A percentile compares a stretch with the other conserved stretches of the same genome.
Conservation (phyloP, 2,797 vertebrate species). For the Scyliorhinus canicula region DNA sequence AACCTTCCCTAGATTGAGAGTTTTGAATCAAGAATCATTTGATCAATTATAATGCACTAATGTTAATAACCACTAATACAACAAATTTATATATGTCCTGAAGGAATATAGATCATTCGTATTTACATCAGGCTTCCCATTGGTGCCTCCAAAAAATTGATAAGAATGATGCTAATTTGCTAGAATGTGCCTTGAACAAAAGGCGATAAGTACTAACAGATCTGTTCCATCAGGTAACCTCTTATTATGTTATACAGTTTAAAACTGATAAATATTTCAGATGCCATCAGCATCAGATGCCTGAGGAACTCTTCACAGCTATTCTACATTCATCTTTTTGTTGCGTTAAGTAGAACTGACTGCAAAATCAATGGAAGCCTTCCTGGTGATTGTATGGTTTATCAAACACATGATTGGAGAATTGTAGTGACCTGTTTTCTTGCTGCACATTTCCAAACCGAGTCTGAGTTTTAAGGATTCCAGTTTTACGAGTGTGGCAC, state of each 20-base stretch:
- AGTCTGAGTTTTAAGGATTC: neutral
- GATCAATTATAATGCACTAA: neutral
- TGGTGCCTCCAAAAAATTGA: neutral
- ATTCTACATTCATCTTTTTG: slow-evolving; percentile 15
- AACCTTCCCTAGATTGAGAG: neutral
- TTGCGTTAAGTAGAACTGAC: slow-evolving; percentile 36
- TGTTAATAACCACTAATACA: neutral
- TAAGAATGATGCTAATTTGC: neutral
- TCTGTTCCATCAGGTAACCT: neutral
- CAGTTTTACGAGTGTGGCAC: too few relatives aligned
- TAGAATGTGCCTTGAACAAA: neutral
- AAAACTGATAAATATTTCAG: slow-evolving; percentile 33
- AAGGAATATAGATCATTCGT: neutral
- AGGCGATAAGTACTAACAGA: slow-evolving; percentile 2
- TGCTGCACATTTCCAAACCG: slow-evolving; percentile 19
- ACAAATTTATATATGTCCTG: neutral
- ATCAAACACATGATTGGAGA: slow-evolving; percentile 42
- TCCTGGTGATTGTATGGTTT: slow-evolving; percentile 42
- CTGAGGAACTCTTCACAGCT: slow-evolving; percentile 34
- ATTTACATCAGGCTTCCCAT: too few relatives aligned
- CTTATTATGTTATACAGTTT: slow-evolving; percentile 28
- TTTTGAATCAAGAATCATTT: neutral
- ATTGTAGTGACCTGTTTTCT: neutral
- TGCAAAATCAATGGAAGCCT: slow-evolving; percentile 43
- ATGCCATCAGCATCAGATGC: slow-evolving; percentile 5